phyloP scores from a whole-genome alignment of 2,797 vertebrate species.

The Loriculus beryllinus region DNA sequence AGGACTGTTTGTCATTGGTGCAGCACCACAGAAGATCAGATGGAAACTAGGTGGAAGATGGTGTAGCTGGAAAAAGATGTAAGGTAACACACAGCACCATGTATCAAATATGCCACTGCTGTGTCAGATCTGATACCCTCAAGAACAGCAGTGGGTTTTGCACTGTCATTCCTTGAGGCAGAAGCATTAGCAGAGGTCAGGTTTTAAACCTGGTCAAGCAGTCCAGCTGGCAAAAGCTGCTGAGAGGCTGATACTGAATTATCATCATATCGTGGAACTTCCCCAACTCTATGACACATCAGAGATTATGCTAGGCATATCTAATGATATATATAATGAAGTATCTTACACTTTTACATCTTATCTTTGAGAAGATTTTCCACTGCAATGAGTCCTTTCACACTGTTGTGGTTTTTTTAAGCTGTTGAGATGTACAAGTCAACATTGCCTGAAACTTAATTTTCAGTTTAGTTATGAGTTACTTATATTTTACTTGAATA shows the following conservation, averaged over 20 bases:
- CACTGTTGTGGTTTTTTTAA: neutral
- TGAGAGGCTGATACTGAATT: neutral
- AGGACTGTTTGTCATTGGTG: neutral
- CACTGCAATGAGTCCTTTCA: neutral
- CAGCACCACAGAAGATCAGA: neutral
- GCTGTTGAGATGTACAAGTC: neutral
- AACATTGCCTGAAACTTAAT: neutral
- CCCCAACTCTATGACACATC: neutral
- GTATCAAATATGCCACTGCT: neutral
- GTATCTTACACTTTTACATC: neutral
- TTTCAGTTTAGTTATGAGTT: neutral
- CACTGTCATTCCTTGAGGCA: neutral
- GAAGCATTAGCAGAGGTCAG: neutral
- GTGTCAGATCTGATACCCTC: neutral
- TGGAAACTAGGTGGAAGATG: neutral
- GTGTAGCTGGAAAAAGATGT: neutral
- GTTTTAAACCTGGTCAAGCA: neutral
- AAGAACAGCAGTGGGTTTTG: neutral
- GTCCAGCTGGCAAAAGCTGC: neutral
- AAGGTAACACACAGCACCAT: neutral
- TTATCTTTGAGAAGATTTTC: neutral
- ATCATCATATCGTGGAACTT: neutral
- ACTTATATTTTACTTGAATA: neutral
- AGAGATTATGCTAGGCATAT: neutral
- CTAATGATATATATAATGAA: neutral